Percentiles rank a stretch among this genome's conserved stretches.
phyloP scores from a whole-genome alignment of 1,140 invertebrate genomes.

The Palaemon carinicauda region DNA sequence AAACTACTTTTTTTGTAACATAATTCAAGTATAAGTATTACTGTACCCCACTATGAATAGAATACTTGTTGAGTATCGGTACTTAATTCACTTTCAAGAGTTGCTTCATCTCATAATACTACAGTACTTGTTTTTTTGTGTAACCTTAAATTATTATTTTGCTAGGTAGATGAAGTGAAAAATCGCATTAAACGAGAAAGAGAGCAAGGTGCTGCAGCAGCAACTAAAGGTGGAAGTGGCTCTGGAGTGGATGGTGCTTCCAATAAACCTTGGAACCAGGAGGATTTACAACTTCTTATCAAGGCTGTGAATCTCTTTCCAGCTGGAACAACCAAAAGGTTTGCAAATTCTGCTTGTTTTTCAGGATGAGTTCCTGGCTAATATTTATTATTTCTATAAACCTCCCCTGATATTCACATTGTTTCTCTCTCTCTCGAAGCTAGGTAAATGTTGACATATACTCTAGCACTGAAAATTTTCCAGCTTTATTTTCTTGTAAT shows the following conservation, averaged over 20 bases:
- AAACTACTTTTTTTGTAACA: too few species aligned
- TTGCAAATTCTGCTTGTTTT: background rate
- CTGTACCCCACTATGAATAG: too few species aligned
- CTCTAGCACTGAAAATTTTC: too few species aligned
- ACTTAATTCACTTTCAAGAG: background rate
- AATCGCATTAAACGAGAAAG: conserved; percentile 78
- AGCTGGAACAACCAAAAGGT: conserved; percentile 90
- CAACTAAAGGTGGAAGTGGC: conserved; percentile 38
- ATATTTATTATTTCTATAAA: too few species aligned
- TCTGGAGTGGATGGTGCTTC: conserved; percentile 16
- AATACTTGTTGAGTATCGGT: too few species aligned
- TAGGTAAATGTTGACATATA: too few species aligned
- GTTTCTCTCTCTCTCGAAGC: too few species aligned
- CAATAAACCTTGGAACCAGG: conserved; percentile 75
- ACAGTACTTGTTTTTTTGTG: background rate
- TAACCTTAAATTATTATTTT: background rate
- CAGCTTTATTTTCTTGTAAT: too few species aligned
- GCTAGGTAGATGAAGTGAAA: conserved; percentile 75
- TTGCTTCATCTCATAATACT: background rate
- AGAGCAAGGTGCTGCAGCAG: conserved; percentile 59
- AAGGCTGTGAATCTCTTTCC: conserved; percentile 97
- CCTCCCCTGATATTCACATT: too few species aligned
- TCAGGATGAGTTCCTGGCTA: background rate
- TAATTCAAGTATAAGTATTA: too few species aligned
- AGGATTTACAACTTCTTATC: conserved; percentile 87